A percentile compares a stretch with the other conserved stretches of the same genome.
These are phyloP conservation scores for Ips typographus DNA, from an alignment of 1,140 invertebrate genomes.

Conservation along the genomic window DNA sequence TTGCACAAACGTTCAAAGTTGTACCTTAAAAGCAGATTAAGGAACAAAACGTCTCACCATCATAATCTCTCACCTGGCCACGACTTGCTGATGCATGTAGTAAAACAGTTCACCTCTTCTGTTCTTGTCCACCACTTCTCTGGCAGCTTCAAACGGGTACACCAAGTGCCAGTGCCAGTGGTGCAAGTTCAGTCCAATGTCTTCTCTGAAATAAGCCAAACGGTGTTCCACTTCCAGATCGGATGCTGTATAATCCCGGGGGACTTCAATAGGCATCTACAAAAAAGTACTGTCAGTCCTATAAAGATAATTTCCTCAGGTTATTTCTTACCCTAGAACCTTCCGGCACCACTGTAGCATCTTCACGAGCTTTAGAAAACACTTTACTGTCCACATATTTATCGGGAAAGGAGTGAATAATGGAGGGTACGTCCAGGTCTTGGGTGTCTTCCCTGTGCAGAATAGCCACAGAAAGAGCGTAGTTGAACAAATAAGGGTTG, in stretches of 20 bases:
- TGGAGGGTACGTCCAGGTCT: slow-evolving; percentile 67
- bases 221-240: slow-evolving; percentile 67
- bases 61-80: slow-evolving; percentile 52
- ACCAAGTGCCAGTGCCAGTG: slow-evolving; percentile 88
- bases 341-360: slow-evolving; percentile 63
- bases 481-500: slow-evolving; percentile 78
- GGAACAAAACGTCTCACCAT: background rate
- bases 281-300: background rate
- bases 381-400: slow-evolving; percentile 75
- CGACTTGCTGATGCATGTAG: slow-evolving; percentile 77
- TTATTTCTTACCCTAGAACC: slow-evolving; percentile 55
- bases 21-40: slow-evolving; percentile 51
- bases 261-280: slow-evolving; percentile 60
- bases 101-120: slow-evolving; percentile 75
- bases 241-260: slow-evolving; percentile 66
- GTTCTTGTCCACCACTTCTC: slow-evolving; percentile 66
- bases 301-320: too few relatives aligned
- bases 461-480: slow-evolving; percentile 72
- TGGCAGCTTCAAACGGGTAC: slow-evolving; percentile 68
- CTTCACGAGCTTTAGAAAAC: slow-evolving; percentile 67
- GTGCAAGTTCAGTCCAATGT: slow-evolving; percentile 66
- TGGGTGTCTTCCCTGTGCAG: slow-evolving; percentile 75
- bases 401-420: slow-evolving; percentile 73
- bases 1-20: slow-evolving; percentile 70
- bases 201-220: slow-evolving; percentile 67